phyloP scores from a whole-genome alignment of 2,113 vertebrate genomes.

The Oxygymnocypris stewartii region DNA sequence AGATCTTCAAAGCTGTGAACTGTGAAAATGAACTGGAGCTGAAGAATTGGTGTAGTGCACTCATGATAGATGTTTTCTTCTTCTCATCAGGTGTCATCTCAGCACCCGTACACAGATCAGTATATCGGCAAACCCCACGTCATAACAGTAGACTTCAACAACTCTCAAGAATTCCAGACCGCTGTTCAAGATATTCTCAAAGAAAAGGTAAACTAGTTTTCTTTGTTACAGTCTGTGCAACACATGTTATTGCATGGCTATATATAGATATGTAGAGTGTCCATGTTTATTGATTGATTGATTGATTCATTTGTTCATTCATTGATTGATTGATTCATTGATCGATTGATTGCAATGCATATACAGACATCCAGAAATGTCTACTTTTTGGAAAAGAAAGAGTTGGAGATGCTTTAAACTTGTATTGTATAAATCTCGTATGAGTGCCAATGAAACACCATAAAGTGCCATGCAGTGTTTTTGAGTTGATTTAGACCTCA shows the following conservation, averaged over 20 bases:
- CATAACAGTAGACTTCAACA: constrained; percentile 93
- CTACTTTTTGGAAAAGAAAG: neutral
- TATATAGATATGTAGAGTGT: neutral
- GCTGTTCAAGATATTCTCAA: constrained; percentile 87
- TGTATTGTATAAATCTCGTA: neutral
- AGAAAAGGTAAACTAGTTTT: constrained; percentile 76
- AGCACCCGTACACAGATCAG: constrained; percentile 92
- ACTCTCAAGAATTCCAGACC: constrained; percentile 87
- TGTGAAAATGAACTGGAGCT: neutral
- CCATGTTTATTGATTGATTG: neutral
- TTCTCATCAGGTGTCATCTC: constrained; percentile 85
- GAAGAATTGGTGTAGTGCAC: neutral
- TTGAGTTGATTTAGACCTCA: neutral
- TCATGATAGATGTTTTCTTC: neutral
- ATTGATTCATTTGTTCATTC: neutral
- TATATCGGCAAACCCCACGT: constrained; percentile 92
- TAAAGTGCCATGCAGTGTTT: neutral
- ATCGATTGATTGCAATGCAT: neutral
- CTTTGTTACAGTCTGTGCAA: neutral
- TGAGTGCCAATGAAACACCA: neutral
- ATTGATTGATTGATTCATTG: too few relatives aligned
- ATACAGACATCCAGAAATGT: neutral
- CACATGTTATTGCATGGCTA: neutral
- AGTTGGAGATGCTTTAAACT: neutral
- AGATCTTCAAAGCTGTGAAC: neutral